Evolutionary conservation across 2,113 vertebrate genomes (phyloP).

Genomic region (Catagonus wagneri): DNA sequence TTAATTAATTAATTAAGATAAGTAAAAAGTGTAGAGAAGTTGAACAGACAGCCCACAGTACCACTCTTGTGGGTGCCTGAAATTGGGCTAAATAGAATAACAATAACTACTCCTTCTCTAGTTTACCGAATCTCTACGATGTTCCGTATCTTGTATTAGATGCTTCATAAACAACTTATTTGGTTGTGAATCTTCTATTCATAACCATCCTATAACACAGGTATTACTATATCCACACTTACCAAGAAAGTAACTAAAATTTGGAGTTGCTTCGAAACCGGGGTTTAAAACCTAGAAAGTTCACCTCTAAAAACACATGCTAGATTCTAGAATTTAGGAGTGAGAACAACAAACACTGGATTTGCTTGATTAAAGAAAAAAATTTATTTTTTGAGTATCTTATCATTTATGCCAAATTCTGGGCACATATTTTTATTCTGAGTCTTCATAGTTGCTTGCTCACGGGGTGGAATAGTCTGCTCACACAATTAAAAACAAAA

Average conservation of each 20-base stretch:
- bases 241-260: background rate
- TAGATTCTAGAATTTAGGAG: background rate
- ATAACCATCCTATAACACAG: background rate
- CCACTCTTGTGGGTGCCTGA: background rate
- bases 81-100: background rate
- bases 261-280: background rate
- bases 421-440: background rate
- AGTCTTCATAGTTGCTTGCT: background rate
- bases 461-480: background rate
- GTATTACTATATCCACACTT: background rate
- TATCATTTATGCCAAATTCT: background rate
- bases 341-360: background rate
- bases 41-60: background rate
- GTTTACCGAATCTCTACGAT: background rate
- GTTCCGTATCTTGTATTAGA: background rate
- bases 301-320: background rate
- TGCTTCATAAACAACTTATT: background rate
- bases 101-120: background rate
- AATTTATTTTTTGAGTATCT: background rate
- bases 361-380: constrained; percentile 21
- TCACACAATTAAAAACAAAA: constrained; percentile 16
- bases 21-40: background rate
- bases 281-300: background rate
- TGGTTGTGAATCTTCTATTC: background rate
- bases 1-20: too few relatives aligned